Base-by-base conservation (phyloP, 2,797 vertebrate genomes). In the Tiaroga cobitis region DNA sequence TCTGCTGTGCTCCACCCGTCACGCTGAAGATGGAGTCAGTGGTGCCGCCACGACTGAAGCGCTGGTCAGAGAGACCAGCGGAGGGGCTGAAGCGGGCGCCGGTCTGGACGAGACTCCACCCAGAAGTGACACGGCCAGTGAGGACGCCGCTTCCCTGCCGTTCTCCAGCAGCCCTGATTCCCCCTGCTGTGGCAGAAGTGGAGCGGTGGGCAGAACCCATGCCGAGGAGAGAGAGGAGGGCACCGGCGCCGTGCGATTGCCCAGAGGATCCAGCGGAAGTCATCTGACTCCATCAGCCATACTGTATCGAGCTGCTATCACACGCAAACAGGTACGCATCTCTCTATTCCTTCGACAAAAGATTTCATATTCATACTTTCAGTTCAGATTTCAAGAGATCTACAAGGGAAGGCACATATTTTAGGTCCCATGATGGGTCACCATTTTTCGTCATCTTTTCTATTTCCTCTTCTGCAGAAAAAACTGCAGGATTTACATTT, bases 241-340 rank as follows among this genome's bases (percentile, higher is more conserved):
- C 78, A 84, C 93, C 0, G 91, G 94, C 18, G 93, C 94, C 65
- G 94, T 95, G n/a, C 95, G 95, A 79, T 93, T 95, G 10, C 93
- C 96, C 63, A 92, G 94, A 89, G 92, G 93, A 80, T 90, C 93
- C 21, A 92, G 91, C 51, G 90, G 90, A 24, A 90, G 91, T 69
- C 89, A 89, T 82, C 94, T 99, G 88, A 98, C 97, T 6, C 97
- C 97, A 0, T 95, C 97, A 37, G 97, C 97, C 0, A 94, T 98
- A 90, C 95, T 99, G 59, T 99, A 99, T 94, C 95, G 97, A 88
- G 97, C 97, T 3, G 97, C 97, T 0, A 97, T 98, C 86, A 98
- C 97, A 29, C 95, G 97, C 51, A 98, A 96, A 88, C 97, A 99
- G 97, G 97, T 99, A 87, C 15, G 3, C 39, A n/a, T 41, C 24